Conservation (phyloP, 2,797 vertebrate genomes). For the Yasuhikotakia modesta region DNA sequence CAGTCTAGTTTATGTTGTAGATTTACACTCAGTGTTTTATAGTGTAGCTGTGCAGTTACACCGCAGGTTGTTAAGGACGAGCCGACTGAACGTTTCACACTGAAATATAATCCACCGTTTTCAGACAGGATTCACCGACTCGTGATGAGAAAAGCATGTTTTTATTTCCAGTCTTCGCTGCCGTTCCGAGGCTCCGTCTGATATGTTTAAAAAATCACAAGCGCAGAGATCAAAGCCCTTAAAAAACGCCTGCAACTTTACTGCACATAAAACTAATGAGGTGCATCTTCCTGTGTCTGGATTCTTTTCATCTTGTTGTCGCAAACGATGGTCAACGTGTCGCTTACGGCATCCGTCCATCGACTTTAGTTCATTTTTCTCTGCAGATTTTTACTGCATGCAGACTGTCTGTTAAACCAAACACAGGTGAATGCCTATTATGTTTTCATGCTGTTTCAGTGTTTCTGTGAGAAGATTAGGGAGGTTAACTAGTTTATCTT, state of each 20-base stretch:
- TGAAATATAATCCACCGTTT: constrained; percentile 32
- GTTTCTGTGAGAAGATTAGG: not conserved
- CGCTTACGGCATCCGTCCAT: not conserved
- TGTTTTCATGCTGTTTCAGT: not conserved
- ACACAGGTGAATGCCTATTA: too few relatives aligned
- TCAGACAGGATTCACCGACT: constrained; percentile 30
- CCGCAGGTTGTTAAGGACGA: not conserved
- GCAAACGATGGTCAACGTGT: constrained; percentile 29
- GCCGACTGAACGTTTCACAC: constrained; percentile 3
- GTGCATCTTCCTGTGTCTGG: constrained; percentile 47
- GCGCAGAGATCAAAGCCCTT: constrained; percentile 55
- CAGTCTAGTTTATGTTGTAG: not conserved
- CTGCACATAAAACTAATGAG: constrained; percentile 57
- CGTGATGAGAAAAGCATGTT: constrained; percentile 39
- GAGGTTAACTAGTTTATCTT: too few relatives aligned
- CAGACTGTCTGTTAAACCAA: not conserved
- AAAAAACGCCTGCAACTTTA: constrained; percentile 45
- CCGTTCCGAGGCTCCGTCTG: constrained; percentile 16
- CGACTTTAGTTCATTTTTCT: not conserved
- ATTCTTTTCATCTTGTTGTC: constrained; percentile 39
- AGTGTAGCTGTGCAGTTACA: too few relatives aligned
- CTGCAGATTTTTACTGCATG: not conserved
- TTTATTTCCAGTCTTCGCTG: constrained; percentile 29
- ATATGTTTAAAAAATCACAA: constrained; percentile 55
- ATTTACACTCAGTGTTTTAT: not conserved